Conservation (phyloP, 2,888 invertebrate species). For the Heliconius cydno region DNA sequence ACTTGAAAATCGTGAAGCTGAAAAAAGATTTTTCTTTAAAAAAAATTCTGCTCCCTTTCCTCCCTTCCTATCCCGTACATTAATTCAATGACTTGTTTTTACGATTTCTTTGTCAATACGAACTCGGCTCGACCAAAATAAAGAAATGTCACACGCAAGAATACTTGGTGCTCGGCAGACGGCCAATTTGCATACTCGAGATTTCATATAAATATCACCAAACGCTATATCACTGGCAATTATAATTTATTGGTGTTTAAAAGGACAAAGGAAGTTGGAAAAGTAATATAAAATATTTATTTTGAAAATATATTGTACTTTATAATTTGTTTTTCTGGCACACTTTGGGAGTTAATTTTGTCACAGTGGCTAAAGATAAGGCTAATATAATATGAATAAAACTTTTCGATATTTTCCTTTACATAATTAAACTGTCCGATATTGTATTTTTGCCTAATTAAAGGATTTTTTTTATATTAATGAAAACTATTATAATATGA, state of each 20-base stretch:
- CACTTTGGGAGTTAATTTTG: not conserved
- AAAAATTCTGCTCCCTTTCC: not conserved
- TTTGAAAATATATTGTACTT: not conserved
- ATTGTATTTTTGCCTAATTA: too few species aligned
- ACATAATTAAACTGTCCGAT: too few species aligned
- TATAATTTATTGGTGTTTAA: conserved; percentile 15
- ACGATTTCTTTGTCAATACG: conserved; percentile 38
- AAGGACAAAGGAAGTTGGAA: conserved; percentile 10
- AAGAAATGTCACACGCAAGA: conserved; percentile 43
- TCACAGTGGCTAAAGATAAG: too few species aligned
- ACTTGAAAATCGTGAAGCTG: not conserved
- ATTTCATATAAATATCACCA: conserved; percentile 38
- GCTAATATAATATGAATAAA: too few species aligned
- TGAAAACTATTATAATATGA: too few species aligned
- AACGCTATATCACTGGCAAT: conserved; percentile 25
- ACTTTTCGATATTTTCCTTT: too few species aligned
- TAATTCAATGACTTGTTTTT: conserved; percentile 13
- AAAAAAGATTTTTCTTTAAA: not conserved
- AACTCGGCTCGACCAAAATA: conserved; percentile 31
- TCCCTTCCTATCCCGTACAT: not conserved
- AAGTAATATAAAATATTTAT: not conserved
- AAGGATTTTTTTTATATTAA: too few species aligned
- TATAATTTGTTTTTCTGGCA: not conserved
- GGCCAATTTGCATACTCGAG: conserved; percentile 42
- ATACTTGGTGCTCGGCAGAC: conserved; percentile 46